Conservation (phyloP, 2,888 invertebrate genomes). For the Phrixothrix hirtus region DNA sequence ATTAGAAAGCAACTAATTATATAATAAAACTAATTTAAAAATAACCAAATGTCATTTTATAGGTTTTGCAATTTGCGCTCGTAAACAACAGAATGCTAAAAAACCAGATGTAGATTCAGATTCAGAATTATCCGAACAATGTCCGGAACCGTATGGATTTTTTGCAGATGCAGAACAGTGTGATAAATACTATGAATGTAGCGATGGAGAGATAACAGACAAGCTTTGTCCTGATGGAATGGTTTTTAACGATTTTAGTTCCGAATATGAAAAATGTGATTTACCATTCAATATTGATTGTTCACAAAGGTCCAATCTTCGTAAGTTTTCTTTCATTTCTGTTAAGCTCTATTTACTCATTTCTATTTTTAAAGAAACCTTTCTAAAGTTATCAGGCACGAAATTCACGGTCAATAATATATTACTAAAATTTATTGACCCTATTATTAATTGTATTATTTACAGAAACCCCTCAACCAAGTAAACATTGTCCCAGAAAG, state of each 20-base stretch:
- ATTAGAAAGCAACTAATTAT: no score
- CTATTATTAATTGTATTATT: constrained; percentile 7
- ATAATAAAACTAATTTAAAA: background rate
- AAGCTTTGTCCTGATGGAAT: constrained; percentile 86
- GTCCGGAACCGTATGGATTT: constrained; percentile 81
- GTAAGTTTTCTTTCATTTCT: constrained; percentile 62
- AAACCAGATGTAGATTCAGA: constrained; percentile 53
- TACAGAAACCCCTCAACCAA: constrained; percentile 72
- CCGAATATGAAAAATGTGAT: constrained; percentile 83
- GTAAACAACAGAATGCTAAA: constrained; percentile 22
- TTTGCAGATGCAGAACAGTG: constrained; percentile 86
- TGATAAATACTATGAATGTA: constrained; percentile 85
- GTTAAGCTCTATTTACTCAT: constrained; percentile 4
- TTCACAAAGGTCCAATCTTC: constrained; percentile 72
- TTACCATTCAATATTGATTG: constrained; percentile 87
- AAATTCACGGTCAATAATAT: constrained; percentile 5
- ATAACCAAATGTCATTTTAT: background rate
- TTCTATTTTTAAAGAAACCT: constrained; percentile 4
- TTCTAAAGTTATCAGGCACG: constrained; percentile 4
- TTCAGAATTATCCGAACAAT: constrained; percentile 67
- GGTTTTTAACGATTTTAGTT: constrained; percentile 86
- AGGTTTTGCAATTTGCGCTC: constrained; percentile 34
- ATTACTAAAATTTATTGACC: constrained; percentile 4
- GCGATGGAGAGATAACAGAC: constrained; percentile 72
- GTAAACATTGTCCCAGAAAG: constrained; percentile 75